Percentiles rank a stretch among this genome's conserved stretches.
Conservation (phyloP, 2,888 invertebrate genomes). For the Helicoverpa assulta region DNA sequence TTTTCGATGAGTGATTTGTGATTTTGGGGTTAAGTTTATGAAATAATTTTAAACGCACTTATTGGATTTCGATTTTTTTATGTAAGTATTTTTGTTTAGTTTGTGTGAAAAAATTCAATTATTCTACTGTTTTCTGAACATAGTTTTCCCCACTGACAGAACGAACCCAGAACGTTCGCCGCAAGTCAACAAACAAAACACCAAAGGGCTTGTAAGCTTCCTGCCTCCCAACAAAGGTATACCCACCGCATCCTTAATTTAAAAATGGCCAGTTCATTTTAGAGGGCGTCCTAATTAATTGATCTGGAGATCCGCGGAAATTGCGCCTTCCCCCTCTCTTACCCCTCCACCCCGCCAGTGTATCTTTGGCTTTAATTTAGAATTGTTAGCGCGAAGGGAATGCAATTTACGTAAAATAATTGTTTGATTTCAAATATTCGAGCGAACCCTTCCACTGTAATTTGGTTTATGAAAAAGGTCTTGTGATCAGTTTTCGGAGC, state of each 20-base stretch:
- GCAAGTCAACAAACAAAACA: neutral
- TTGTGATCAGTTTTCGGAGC: constrained; percentile 57
- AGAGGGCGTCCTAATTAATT: constrained; percentile 87
- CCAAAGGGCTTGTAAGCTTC: constrained; percentile 26
- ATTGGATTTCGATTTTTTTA: no score
- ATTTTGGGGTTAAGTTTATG: neutral
- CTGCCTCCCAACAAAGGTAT: constrained; percentile 40
- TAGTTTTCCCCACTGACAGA: neutral
- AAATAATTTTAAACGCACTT: no score
- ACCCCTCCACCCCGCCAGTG: constrained; percentile 70
- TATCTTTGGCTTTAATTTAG: constrained; percentile 89
- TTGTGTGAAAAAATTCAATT: no score
- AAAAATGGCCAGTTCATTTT: constrained; percentile 81
- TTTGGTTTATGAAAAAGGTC: constrained; percentile 77
- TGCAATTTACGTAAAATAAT: constrained; percentile 90
- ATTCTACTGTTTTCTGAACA: neutral
- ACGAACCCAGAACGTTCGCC: neutral
- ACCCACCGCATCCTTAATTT: constrained; percentile 62
- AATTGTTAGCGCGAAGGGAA: constrained; percentile 88
- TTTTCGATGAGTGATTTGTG: neutral
- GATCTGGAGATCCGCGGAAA: constrained; percentile 87
- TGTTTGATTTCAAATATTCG: constrained; percentile 87
- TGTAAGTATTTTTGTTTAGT: no score
- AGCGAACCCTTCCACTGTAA: constrained; percentile 73
- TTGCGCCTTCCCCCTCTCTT: constrained; percentile 71